Conservation (phyloP, 2,797 vertebrate species). For the Gymnodraco acuticeps region DNA sequence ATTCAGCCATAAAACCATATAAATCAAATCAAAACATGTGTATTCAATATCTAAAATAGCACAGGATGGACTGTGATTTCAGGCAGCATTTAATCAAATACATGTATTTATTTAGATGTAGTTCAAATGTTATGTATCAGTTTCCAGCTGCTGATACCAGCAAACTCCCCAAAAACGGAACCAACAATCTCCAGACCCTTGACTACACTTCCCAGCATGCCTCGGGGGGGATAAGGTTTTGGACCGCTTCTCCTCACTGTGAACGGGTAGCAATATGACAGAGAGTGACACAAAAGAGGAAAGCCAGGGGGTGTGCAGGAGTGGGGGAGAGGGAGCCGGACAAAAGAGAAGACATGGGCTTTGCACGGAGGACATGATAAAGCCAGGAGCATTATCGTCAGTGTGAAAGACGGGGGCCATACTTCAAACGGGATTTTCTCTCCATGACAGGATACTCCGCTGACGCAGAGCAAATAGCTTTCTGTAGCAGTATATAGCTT, state of each 20-base stretch:
- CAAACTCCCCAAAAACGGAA: constrained; percentile 44
- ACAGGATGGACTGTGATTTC: constrained; percentile 36
- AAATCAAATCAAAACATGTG: constrained; percentile 67
- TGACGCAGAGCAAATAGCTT: constrained; percentile 85
- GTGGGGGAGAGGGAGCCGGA: constrained; percentile 82
- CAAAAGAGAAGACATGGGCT: constrained; percentile 89
- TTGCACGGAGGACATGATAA: constrained; percentile 89
- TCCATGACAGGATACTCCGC: constrained; percentile 87
- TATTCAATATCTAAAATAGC: constrained; percentile 41
- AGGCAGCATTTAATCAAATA: constrained; percentile 7
- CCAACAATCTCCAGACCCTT: constrained; percentile 45
- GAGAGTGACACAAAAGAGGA: constrained; percentile 86
- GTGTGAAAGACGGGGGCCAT: constrained; percentile 89
- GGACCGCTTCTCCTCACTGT: constrained; percentile 82
- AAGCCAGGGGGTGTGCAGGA: constrained; percentile 85
- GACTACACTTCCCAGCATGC: constrained; percentile 89
- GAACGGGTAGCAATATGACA: constrained; percentile 84
- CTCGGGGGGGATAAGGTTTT: constrained; percentile 78
- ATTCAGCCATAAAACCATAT: constrained; percentile 59
- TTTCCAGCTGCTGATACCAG: constrained; percentile 49
- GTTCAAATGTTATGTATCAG: constrained; percentile 27
- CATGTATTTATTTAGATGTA: not conserved
- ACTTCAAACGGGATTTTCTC: constrained; percentile 90
- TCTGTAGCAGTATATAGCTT: constrained; percentile 79
- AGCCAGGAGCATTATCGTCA: constrained; percentile 88